A percentile compares a stretch with the other conserved stretches of the same genome.
These are phyloP conservation scores for Latrodectus hesperus DNA, from an alignment of 2,888 invertebrate species.

Conservation along the genomic window DNA sequence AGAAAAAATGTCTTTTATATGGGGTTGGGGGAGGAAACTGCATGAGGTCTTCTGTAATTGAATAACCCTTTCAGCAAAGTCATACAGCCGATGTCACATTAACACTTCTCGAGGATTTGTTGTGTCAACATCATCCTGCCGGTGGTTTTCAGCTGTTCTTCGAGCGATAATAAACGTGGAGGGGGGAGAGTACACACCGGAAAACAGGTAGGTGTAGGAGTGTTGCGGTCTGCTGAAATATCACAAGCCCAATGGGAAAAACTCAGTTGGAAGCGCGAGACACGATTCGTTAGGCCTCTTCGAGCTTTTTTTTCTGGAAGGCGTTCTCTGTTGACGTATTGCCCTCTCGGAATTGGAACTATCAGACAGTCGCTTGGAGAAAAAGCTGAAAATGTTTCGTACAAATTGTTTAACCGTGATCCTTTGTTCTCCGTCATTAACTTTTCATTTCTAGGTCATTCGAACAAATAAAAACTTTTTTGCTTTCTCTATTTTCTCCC, in stretches of 20 bases:
- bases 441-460: conserved; percentile 5
- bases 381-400: neutral
- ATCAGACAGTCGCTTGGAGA: neutral
- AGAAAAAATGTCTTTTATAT: no score
- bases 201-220: conserved; percentile 49
- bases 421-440: neutral
- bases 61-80: no score
- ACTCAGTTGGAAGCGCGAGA: neutral
- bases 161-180: neutral
- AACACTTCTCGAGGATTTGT: neutral
- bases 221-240: neutral
- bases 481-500: neutral
- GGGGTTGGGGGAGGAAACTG: no score
- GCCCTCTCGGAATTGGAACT: neutral
- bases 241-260: conserved; percentile 1
- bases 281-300: neutral
- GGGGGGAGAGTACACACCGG: conserved; percentile 13
- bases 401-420: neutral
- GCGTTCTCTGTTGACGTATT: neutral
- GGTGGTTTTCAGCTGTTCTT: conserved; percentile 2
- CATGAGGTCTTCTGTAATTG: no score
- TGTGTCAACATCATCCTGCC: conserved; percentile 27
- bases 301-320: neutral
- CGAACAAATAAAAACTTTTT: neutral
- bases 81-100: no score